Conservation (phyloP, 2,113 vertebrate genomes). For the Peromyscus maniculatus region DNA sequence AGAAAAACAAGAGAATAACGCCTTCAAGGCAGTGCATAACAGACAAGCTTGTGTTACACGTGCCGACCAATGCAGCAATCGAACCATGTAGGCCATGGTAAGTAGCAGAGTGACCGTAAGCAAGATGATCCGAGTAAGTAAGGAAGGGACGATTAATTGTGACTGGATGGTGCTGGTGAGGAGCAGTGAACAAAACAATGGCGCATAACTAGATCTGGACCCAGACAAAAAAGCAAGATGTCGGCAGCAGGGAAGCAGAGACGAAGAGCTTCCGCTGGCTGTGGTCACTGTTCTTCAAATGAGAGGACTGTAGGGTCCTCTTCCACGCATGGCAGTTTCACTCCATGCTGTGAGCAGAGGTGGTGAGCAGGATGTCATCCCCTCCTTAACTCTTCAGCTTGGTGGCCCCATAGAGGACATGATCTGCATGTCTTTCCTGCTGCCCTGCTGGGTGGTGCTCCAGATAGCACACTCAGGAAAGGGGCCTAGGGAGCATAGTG, state of each 20-base stretch:
- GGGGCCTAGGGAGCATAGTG: not conserved
- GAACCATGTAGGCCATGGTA: not conserved
- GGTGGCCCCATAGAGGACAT: not conserved
- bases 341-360: not conserved
- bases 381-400: not conserved
- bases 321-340: not conserved
- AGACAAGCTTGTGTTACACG: not conserved
- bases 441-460: not conserved
- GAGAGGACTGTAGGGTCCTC: not conserved
- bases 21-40: not conserved
- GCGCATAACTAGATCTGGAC: not conserved
- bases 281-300: not conserved
- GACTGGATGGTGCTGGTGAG: not conserved
- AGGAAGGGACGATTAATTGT: not conserved
- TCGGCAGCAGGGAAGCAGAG: not conserved
- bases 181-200: not conserved
- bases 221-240: not conserved
- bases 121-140: not conserved
- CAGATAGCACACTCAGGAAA: not conserved
- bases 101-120: not conserved
- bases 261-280: not conserved
- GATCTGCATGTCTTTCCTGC: not conserved
- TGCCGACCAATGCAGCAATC: not conserved
- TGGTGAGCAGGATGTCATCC: not conserved
- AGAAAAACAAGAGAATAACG: not conserved